Conservation (phyloP, 37 sponge, comb jelly and placozoan species). For the Oopsacas minuta region DNA sequence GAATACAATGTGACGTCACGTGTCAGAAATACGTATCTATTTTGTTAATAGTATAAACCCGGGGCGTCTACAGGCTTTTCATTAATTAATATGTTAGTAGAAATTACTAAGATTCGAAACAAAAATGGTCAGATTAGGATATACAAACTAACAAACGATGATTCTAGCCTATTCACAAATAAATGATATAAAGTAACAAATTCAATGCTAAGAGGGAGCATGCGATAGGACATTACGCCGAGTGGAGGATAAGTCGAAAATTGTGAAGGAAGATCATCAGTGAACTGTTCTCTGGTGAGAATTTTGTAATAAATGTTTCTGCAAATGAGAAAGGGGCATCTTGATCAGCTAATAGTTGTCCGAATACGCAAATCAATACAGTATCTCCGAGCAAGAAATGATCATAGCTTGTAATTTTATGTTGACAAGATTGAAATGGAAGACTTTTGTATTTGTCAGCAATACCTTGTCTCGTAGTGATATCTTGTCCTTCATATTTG, state of each 20-base stretch:
- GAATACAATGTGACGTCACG: no score
- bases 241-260: neutral
- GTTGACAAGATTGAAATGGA: neutral
- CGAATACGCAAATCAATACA: neutral
- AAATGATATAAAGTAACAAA: no score
- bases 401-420: neutral
- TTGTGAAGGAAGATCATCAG: neutral
- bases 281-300: neutral
- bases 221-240: no score
- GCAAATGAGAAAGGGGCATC: neutral
- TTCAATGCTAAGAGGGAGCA: no score
- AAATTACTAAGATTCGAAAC: no score
- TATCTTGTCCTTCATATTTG: neutral
- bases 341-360: neutral
- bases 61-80: no score
- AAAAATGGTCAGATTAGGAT: no score
- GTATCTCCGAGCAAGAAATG: neutral
- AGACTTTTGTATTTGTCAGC: slow-evolving; percentile 12
- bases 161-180: no score
- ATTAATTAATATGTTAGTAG: no score
- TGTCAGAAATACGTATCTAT: no score
- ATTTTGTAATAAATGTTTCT: neutral
- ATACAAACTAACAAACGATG: no score
- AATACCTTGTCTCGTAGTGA: neutral
- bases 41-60: no score